phyloP scores from a whole-genome alignment of 2,113 vertebrate species.

The Morone chrysops region DNA sequence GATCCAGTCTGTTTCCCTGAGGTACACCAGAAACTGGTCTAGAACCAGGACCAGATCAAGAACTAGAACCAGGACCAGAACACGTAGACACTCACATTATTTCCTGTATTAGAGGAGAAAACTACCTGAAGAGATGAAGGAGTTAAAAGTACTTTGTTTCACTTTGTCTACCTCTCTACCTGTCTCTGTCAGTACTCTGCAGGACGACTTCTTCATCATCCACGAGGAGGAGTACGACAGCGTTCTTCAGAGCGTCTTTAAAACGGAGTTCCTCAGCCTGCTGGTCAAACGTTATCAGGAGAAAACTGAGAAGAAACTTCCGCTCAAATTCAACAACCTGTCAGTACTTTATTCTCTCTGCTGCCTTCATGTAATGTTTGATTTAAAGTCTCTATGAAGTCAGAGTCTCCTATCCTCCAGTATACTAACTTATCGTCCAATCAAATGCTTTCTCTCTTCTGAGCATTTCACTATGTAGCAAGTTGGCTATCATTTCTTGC shows the following conservation, averaged over 20 bases:
- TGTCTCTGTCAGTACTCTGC: conserved; percentile 78
- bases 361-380: too few relatives aligned
- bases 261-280: conserved; percentile 88
- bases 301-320: conserved; percentile 78
- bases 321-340: conserved; percentile 88
- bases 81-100: neutral
- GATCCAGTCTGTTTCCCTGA: conserved; percentile 87
- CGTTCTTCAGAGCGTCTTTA: conserved; percentile 86
- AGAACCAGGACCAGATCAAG: neutral
- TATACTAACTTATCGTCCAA: too few relatives aligned
- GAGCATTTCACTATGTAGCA: too few relatives aligned
- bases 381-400: too few relatives aligned
- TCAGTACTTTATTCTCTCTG: conserved; percentile 59
- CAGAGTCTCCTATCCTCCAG: too few relatives aligned
- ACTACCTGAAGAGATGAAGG: neutral
- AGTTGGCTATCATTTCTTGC: too few relatives aligned
- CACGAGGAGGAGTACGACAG: conserved; percentile 89
- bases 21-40: conserved; percentile 69
- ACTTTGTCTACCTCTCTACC: neutral
- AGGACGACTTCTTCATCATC: conserved; percentile 88
- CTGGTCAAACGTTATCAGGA: conserved; percentile 87
- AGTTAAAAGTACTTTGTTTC: neutral
- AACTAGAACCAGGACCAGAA: neutral
- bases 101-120: neutral
- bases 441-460: too few relatives aligned